Evolutionary conservation across 2,113 vertebrate species (phyloP), one percentile per base, ranked within the genome.

Genomic region (Brachyistius frenatus): DNA sequence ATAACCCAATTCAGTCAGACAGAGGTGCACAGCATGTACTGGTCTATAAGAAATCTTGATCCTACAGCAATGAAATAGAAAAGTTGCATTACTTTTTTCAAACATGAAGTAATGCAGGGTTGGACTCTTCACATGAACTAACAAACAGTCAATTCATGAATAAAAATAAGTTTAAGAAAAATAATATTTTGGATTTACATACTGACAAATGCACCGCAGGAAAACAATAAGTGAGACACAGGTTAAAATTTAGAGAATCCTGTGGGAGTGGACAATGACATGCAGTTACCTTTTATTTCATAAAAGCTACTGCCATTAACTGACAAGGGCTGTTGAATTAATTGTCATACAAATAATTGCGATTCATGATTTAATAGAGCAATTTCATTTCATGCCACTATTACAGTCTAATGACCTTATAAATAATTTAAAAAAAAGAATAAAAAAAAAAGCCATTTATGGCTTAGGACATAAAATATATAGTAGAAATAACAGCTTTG

Each of bases 1-100:
- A 86, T 92, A 92, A 92, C 91, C 91, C 81, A 83, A 73, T 91
- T 92, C 82, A 86, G 86, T 91, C 90, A 89, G 67, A 88, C 44
- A 36, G 31, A 53, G 54, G 47, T 66, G 52, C 50, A 61, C 50
- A 60, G 61, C 33, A 57, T 44, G 69, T 36, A 62, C 55, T 35
- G 39, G 30, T 63, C 58, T 55, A 77, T 72, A 56, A 53, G 62
- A 76, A 84, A 64, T 61, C 31, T 31, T 33, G 9, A 70, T 81
- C 49, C 47, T 31, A 49, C 23, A 70, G 30, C 58, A 58, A 23
- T 23, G 23, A 62, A 64, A 83, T 50, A 50, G 67, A 68, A 35
- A 41, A 58, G 0, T 0, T 8, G 33, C 6, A 64, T 31, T 14
- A 69, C 23, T 60, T 57, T 58, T 66, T 70, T 64, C 23, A 31